A percentile compares a stretch with the other conserved stretches of the same genome.
phyloP scores from a whole-genome alignment of 1,140 invertebrate genomes.

The Drosophila lini region DNA sequence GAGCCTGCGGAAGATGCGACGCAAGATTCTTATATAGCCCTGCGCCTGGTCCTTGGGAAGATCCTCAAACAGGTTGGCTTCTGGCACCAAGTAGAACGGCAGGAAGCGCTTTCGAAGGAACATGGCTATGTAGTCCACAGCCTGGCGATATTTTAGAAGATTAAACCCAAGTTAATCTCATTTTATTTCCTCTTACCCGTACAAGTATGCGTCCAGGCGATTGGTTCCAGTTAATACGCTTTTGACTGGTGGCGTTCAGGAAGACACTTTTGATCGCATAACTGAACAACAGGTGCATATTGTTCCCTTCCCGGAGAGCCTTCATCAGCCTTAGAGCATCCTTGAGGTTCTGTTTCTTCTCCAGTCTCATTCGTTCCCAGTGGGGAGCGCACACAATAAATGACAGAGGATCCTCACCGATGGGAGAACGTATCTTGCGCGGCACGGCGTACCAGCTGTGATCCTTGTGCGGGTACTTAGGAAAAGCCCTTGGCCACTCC shows the following conservation, averaged over 20 bases:
- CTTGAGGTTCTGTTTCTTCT: constrained; percentile 52
- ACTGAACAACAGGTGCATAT: constrained; percentile 36
- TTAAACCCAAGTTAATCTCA: background rate
- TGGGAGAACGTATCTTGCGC: constrained; percentile 2
- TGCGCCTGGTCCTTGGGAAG: background rate
- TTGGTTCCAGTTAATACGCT: constrained; percentile 23
- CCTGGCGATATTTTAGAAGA: constrained; percentile 4
- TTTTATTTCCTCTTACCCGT: constrained; percentile 18
- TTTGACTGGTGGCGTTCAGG: background rate
- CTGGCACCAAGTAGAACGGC: constrained; percentile 47
- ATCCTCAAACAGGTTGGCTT: constrained; percentile 29
- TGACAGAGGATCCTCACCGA: constrained; percentile 8
- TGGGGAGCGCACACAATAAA: constrained; percentile 53
- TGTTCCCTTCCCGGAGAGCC: constrained; percentile 38
- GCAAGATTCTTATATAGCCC: background rate
- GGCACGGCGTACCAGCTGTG: constrained; percentile 58
- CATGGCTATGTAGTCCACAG: background rate
- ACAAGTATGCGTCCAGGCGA: constrained; percentile 47
- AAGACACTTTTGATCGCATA: constrained; percentile 56
- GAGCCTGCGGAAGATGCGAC: background rate
- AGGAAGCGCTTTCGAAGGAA: constrained; percentile 16
- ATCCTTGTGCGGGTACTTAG: background rate
- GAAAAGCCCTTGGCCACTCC: constrained; percentile 25
- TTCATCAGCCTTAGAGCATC: constrained; percentile 56
- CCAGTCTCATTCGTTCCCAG: constrained; percentile 49